Evolutionary conservation across 1,140 invertebrate species (phyloP), one percentile per base, ranked within the genome.

Genomic region (Lucilia cuprina): DNA sequence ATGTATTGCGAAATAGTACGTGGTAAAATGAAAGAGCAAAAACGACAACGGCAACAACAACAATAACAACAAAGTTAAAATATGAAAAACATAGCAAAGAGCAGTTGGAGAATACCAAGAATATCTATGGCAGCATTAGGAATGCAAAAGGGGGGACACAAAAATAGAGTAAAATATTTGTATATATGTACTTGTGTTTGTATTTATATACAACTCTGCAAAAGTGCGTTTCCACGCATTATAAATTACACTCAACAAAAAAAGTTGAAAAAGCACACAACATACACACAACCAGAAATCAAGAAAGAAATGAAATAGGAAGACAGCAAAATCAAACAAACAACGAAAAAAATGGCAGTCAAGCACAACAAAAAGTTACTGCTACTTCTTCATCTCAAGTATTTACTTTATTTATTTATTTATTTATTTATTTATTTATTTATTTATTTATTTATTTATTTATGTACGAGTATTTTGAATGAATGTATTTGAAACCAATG

Each of bases 141-240:
- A 70, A 82, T 80, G 77, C 77, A 80, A 80, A 80, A 80, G 77
- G 77, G 77, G 77, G 65, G 83, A 47, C 21, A 21, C 19, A 55
- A 41, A 78, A 55, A 49, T 14, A 74, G n/a, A 13, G 50, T 17
- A 70, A 74, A 30, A 30, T 30, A 30, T 30, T 3, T 55, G 0
- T 19, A 50, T 55, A n/a, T n/a, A n/a, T n/a, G n/a, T n/a, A n/a
- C n/a, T n/a, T n/a, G 78, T 82, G 34, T 50, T 34, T 74, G 84
- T 21, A 19, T 70, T 9, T 8, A 30, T 65, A 70, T 19, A 83
- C 82, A 83, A 19, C 47, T 82, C 35, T 82, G 78, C 78, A 84
- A 84, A 84, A 84, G 70, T 84, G 83, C 83, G 83, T 84, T 84
- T 84, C 55, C 30, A 50, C 78, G 35, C 74, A 41, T 47, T 19